Evolutionary conservation across 1,140 invertebrate genomes (phyloP).

Genomic region (Drosophila albomicans): DNA sequence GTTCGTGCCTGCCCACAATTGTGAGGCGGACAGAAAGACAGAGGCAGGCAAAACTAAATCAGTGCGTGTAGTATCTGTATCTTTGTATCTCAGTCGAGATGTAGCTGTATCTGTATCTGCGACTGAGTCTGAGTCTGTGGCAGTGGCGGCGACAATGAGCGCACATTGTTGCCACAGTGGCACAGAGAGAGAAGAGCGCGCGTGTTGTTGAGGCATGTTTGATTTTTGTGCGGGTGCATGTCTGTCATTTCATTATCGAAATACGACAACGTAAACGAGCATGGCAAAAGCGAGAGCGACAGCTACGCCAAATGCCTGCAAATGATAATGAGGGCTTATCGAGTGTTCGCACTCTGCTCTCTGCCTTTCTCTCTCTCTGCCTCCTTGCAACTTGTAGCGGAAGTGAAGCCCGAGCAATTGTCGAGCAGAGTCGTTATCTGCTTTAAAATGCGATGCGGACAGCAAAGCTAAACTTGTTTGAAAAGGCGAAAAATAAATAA

Average conservation of each 20-base stretch:
- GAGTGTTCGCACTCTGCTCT: neutral
- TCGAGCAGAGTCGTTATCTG: constrained; percentile 8
- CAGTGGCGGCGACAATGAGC: constrained; percentile 67
- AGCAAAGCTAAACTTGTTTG: neutral
- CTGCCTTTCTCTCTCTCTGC: too few relatives aligned
- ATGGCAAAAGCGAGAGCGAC: constrained; percentile 27
- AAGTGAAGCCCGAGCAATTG: constrained; percentile 44
- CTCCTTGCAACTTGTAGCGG: neutral
- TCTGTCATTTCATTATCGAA: constrained; percentile 78
- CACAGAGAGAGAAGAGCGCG: neutral
- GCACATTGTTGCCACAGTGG: constrained; percentile 59
- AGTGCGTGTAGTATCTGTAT: constrained; percentile 75
- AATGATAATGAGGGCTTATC: constrained; percentile 82
- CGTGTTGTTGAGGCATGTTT: constrained; percentile 25
- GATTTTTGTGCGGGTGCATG: constrained; percentile 75
- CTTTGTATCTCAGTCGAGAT: constrained; percentile 44
- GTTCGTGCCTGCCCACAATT: constrained; percentile 74
- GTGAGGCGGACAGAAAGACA: constrained; percentile 2
- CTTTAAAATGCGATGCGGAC: constrained; percentile 1
- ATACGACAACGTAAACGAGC: constrained; percentile 13
- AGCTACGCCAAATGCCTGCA: constrained; percentile 32
- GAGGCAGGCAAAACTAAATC: constrained; percentile 58
- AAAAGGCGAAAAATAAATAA: constrained; percentile 45
- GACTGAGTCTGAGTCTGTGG: constrained; percentile 3
- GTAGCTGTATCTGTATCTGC: constrained; percentile 46